A percentile compares a stretch with the other conserved stretches of the same genome.
These are phyloP conservation scores for Epizoanthus fatuus DNA, from an alignment of 92 coral and sea anemone species.

Conservation along the genomic window DNA sequence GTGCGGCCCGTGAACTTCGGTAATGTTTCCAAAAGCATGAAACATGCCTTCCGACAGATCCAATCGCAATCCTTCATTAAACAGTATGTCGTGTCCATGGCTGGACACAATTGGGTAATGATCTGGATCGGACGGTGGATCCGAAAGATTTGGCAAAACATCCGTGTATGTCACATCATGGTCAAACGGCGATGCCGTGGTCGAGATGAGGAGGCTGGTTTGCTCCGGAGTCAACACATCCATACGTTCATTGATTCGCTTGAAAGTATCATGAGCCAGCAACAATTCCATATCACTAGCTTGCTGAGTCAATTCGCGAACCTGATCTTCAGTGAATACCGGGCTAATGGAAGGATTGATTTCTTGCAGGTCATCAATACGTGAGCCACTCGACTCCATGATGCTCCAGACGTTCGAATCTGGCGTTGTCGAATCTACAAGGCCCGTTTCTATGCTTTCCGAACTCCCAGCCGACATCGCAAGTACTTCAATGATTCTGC, in stretches of 20 bases:
- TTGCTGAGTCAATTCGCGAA: constrained; percentile 86
- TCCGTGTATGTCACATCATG: constrained; percentile 67
- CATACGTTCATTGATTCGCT: constrained; percentile 78
- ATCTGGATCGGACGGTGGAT: constrained; percentile 43
- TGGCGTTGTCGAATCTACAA: constrained; percentile 16
- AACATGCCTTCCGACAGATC: constrained; percentile 54
- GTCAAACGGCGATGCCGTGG: constrained; percentile 66
- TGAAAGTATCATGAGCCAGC: constrained; percentile 80
- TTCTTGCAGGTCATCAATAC: constrained; percentile 89
- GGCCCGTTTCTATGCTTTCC: constrained; percentile 9
- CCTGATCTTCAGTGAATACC: constrained; percentile 97
- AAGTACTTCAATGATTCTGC: background rate
- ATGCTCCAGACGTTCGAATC: constrained; percentile 34
- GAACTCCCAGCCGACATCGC: constrained; percentile 25
- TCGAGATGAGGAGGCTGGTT: constrained; percentile 65
- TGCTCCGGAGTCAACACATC: constrained; percentile 76
- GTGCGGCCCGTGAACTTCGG: constrained; percentile 12
- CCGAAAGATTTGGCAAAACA: constrained; percentile 48
- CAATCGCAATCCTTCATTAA: constrained; percentile 52
- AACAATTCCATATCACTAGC: constrained; percentile 81
- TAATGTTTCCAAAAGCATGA: constrained; percentile 24
- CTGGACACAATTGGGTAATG: constrained; percentile 58
- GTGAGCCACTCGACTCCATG: constrained; percentile 64
- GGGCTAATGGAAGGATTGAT: constrained; percentile 97
- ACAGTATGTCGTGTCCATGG: constrained; percentile 59